Evolutionary conservation across 2,888 invertebrate species (phyloP).

Genomic region (Nomada hirtipes): DNA sequence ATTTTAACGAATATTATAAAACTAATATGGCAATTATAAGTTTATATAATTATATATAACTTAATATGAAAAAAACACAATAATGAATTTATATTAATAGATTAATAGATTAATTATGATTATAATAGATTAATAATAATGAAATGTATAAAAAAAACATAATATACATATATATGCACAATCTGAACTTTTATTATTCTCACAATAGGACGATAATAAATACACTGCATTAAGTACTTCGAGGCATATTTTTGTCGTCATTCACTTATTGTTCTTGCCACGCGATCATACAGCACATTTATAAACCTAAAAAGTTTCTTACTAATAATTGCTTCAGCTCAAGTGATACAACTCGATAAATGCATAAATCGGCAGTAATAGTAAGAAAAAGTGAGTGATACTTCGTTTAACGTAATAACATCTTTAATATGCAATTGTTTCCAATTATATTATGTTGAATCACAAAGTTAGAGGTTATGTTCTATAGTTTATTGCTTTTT

Average conservation of each 20-base stretch:
- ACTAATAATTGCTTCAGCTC: constrained; percentile 11
- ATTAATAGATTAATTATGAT: no score
- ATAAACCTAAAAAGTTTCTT: not conserved
- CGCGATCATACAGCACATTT: not conserved
- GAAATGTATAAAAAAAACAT: no score
- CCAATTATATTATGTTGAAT: not conserved
- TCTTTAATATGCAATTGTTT: not conserved
- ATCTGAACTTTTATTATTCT: no score
- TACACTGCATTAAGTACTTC: not conserved
- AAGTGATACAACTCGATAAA: constrained; percentile 22
- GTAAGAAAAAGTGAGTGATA: constrained; percentile 46
- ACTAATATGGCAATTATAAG: no score
- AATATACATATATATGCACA: no score
- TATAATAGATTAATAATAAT: no score
- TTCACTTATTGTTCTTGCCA: not conserved
- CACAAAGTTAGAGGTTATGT: constrained; percentile 40
- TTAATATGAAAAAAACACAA: no score
- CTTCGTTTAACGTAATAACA: not conserved
- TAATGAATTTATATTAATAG: no score
- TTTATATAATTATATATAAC: no score
- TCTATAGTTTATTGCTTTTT: not conserved
- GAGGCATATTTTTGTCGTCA: no score
- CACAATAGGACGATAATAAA: not conserved
- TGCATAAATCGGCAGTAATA: constrained; percentile 37
- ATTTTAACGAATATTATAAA: no score